Base-by-base conservation (phyloP, 2,888 invertebrate species). In the Meandrusa payeni region DNA sequence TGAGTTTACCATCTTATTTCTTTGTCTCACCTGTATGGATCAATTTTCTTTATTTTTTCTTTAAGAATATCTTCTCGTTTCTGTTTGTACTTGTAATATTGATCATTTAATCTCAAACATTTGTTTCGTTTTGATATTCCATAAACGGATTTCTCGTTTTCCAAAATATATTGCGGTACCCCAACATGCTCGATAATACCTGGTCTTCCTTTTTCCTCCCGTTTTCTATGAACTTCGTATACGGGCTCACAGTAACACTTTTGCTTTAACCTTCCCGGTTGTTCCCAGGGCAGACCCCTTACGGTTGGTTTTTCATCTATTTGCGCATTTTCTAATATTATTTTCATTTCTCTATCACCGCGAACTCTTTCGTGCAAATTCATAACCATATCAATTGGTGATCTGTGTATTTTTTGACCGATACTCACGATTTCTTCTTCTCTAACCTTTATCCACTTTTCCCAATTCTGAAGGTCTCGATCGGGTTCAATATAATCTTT, bases 391-490 rank as follows among this genome's bases (percentile, higher is more conserved):
- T 86, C 82, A 1, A 50, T 69, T 22, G 82, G 76, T 20, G 64
- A 57, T 41, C 72, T 61, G 1, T 57, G 36, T 0, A 70, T 59
- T 27, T 47, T 59, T 29, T 62, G 49, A 0, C 62, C 69, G 17
- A 87, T 62, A 17, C 58, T 54, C 3, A 48, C 51, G 0, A 65
- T 68, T 53, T 85, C 85, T 2, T 76, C 71, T 51, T 66, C 64
- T 46, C 87, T 65, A 28, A 81, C 76, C 52, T 64, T 57, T 47
- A 80, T 64, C 85, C 86, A 86, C 62, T 76, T 73, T 48, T 83
- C 79, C 87, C 87, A 86, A 9, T 69, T 46, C 2, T 75, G 47
- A 23, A 87, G 53, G 49, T 80, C 79, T 12, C 54, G 55, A 45
- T 80, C 82, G 0, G 79, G 76, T 31, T 64, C 58, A 12, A 38